Evolutionary conservation across 2,797 vertebrate genomes (phyloP).

Genomic region (Clarias fuscus): DNA sequence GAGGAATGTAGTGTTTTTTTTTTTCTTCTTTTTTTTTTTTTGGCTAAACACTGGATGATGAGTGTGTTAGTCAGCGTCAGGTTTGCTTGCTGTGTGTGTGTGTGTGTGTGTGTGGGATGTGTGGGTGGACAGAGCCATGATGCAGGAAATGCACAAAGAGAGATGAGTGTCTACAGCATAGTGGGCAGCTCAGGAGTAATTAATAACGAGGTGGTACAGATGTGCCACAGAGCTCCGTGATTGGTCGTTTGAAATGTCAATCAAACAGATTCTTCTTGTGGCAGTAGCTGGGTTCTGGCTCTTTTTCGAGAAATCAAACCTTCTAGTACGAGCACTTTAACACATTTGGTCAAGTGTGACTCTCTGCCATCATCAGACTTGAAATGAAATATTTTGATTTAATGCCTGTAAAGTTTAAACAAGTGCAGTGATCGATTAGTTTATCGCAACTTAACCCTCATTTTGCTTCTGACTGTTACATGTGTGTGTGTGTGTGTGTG

Average conservation of each 20-base stretch:
- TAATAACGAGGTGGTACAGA: constrained; percentile 2
- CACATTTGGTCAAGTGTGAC: neutral
- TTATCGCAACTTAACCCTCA: neutral
- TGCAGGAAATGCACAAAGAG: constrained; percentile 23
- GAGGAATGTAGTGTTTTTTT: neutral
- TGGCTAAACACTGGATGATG: constrained; percentile 26
- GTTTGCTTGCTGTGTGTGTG: neutral
- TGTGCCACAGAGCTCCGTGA: neutral
- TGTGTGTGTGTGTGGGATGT: constrained; percentile 18
- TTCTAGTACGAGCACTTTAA: neutral
- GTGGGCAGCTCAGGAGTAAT: constrained; percentile 29
- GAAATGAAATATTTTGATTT: neutral
- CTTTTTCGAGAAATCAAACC: neutral
- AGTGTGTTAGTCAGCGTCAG: constrained; percentile 21
- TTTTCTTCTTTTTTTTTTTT: neutral
- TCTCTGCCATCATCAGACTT: neutral
- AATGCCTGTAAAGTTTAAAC: neutral
- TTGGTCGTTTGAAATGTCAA: constrained; percentile 2
- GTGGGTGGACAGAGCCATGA: constrained; percentile 33
- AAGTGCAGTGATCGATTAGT: neutral
- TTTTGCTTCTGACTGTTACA: neutral
- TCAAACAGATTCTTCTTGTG: neutral
- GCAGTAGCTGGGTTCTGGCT: neutral
- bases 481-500: constrained; percentile 11
- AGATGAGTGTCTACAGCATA: constrained; percentile 30